Evolutionary conservation across 2,888 invertebrate genomes (phyloP), one percentile per base, ranked within the genome.

Genomic region (Hetaerina titia): DNA sequence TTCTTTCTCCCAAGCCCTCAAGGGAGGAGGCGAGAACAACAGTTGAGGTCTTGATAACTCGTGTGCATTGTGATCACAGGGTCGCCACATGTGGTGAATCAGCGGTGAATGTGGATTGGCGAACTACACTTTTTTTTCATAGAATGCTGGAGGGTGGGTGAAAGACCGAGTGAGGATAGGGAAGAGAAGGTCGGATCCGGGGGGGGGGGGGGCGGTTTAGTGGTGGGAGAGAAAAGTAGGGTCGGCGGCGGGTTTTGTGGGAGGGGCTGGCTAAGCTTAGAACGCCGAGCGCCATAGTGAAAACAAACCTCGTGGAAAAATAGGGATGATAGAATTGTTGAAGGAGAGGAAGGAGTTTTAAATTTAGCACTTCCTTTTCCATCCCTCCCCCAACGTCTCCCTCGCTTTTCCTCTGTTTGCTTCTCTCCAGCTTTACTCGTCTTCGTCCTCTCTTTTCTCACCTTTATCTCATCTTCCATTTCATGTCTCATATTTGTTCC

Each of bases 281-380:
- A 92, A 74, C 92, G 69, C 56, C 22, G 22, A 69, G 92, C 92
- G 92, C 69, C 92, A 69, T 92, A 74, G 92, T 74, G 92, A 60
- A 92, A 92, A 69, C 69, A 92, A 92, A 69, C 92, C 56, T 45
- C 69, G 92, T 92, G 92, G 92, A 69, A 92, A 92, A 92, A 92
- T 92, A 92, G 92, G 56, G 92, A 92, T 92, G 92, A 92, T 92
- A 56, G 92, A 64, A 92, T 92, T 69, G 92, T 92, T 56, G 92
- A 60, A 63, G 90, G 90, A 64, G 64, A 90, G 90, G 64, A 9
- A 69, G 69, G 64, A 64, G 45, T 45, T 92, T 69, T 92, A 92
- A 69, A 69, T 92, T 69, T 92, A 92, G 92, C 45, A 56, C 57
- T 69, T n/a, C n/a, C 92, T 19, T 19, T 19, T 63, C 63, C 64